Base-by-base conservation (phyloP, 2,113 vertebrate genomes). In the Nansenia antarctica region DNA sequence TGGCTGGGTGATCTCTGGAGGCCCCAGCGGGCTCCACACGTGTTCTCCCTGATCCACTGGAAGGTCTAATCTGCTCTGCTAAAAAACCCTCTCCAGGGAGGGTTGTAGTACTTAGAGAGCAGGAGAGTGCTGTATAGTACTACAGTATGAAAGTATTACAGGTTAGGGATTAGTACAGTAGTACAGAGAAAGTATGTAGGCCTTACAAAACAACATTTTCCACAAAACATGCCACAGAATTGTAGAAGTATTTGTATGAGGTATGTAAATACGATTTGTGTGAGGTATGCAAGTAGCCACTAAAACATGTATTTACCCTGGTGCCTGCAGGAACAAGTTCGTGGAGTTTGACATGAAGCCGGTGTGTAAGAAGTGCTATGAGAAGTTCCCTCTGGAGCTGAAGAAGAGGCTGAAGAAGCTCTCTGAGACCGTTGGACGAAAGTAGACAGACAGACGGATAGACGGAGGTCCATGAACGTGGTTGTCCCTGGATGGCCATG, bases 331-430 rank as follows among this genome's bases (percentile, higher is more conserved):
- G 93, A 99, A 99, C 92, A 99, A 99, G 90, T 99, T 99, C 90
- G 98, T 99, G 88, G 98, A 99, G 89, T 99, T 99, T 90, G 98
- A 99, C 90, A 99, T 99, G 98, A 99, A 99, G 78, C 98, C 98
- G 5, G 97, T 99, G 77, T 99, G 98, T 83, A 99, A 99, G 93
- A 98, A 98, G 82, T 99, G 98, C 85, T 99, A 99, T 0, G 97
- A 99, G 91, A 99, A 99, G 80, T 99, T 99, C 84, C 98, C 98
- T 1, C 69, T 99, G 91, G 98, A 99, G 90, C 92, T 99, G 81
- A 99, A 99, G 94, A 98, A 99, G 89, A 94, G 98, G 79, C 94
- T 99, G 84, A 99, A 99, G 93, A 99, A 99, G 90, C 87, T 99
- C 76, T 95, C 98, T n/a, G 97, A 99, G 89, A 95, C 95, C 26